These are phyloP conservation scores for Xestia rhomboidea DNA, from an alignment of 2,888 invertebrate genomes.

Conservation along the genomic window DNA sequence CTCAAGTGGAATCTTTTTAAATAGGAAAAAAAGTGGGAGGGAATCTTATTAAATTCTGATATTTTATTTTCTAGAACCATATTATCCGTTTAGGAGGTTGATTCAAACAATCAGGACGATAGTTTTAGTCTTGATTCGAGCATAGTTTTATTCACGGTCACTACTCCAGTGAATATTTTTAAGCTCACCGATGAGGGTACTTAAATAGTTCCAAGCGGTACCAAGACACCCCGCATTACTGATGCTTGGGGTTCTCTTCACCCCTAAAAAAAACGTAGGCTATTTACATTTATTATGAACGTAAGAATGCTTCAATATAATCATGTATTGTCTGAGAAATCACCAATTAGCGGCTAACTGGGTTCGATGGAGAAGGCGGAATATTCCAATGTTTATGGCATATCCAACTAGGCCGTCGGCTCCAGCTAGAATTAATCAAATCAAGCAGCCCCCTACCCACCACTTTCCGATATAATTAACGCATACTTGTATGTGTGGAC, in stretches of 20 bases:
- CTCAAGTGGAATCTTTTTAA: constrained; percentile 12
- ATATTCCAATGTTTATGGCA: constrained; percentile 87
- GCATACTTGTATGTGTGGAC: constrained; percentile 87
- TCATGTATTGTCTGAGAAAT: constrained; percentile 72
- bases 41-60: not conserved
- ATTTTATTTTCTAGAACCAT: not conserved
- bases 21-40: not conserved
- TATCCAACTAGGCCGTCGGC: constrained; percentile 86
- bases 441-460: constrained; percentile 90
- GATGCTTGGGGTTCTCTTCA: constrained; percentile 44
- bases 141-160: not conserved
- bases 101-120: not conserved
- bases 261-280: constrained; percentile 56
- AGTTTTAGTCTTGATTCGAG: not conserved
- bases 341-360: constrained; percentile 79
- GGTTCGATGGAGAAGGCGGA: constrained; percentile 80
- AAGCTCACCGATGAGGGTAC: constrained; percentile 25
- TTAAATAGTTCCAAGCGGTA: constrained; percentile 61
- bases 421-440: constrained; percentile 90
- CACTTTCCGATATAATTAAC: constrained; percentile 91
- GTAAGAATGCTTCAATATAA: constrained; percentile 61
- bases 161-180: not conserved
- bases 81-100: not conserved
- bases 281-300: constrained; percentile 65
- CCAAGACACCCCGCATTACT: constrained; percentile 57